Percentiles rank a stretch among this genome's conserved stretches.
Conservation (phyloP, 1,140 invertebrate genomes). For the Parapsyche elsis region DNA sequence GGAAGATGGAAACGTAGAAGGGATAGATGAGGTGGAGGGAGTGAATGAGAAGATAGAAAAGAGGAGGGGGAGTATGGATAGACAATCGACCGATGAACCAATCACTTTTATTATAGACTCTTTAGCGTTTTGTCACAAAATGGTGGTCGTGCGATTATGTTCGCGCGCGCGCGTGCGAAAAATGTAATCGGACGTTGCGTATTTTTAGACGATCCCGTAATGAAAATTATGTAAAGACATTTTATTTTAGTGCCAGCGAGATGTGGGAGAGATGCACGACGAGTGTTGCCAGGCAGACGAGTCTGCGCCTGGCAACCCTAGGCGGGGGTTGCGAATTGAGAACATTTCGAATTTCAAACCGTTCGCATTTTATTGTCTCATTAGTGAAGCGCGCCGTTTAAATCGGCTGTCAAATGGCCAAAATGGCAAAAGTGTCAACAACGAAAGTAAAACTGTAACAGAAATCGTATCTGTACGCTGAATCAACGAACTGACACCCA, state of each 20-base stretch:
- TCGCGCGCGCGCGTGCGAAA: not conserved
- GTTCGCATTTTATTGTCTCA: constrained; percentile 18
- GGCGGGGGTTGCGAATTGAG: not conserved
- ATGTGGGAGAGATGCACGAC: constrained; percentile 41
- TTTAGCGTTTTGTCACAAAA: not conserved
- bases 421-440: not conserved
- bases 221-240: constrained; percentile 56
- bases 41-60: not conserved
- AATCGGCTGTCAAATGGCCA: not conserved
- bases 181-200: constrained; percentile 43
- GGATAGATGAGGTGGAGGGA: too few species aligned
- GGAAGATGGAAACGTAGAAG: too few species aligned
- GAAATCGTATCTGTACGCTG: too few species aligned
- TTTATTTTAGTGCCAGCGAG: constrained; percentile 52
- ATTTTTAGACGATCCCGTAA: constrained; percentile 54
- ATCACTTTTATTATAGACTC: not conserved
- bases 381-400: not conserved
- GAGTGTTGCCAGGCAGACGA: constrained; percentile 50
- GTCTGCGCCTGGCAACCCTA: not conserved
- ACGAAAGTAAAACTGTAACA: too few species aligned
- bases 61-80: not conserved
- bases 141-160: not conserved
- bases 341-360: not conserved
- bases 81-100: not conserved
- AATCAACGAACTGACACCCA: too few species aligned